A percentile compares a stretch with the other conserved stretches of the same genome.
Conservation (phyloP, 64 coral and sea anemone genomes). For the Stylophora pistillata region DNA sequence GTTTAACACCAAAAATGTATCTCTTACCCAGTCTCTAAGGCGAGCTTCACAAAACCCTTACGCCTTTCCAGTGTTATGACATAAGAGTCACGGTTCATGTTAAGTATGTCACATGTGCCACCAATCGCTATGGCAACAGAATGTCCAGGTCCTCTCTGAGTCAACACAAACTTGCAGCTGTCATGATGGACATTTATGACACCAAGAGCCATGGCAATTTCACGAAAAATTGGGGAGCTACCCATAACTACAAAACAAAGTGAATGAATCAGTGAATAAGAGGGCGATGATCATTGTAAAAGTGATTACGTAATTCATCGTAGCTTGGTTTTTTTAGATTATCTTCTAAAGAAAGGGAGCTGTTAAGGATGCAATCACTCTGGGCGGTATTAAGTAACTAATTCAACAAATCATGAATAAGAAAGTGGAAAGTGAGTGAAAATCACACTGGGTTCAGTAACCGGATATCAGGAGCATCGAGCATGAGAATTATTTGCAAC, state of each 20-base stretch:
- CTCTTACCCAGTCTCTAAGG: conserved; percentile 7
- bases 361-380: too few relatives aligned
- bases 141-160: conserved; percentile 6
- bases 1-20: background rate
- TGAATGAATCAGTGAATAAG: too few relatives aligned
- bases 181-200: background rate
- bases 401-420: too few relatives aligned
- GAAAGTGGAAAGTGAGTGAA: too few relatives aligned
- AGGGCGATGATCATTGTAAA: too few relatives aligned
- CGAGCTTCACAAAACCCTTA: background rate
- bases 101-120: background rate
- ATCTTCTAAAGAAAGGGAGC: too few relatives aligned
- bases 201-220: conserved; percentile 8
- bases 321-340: too few relatives aligned
- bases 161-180: conserved; percentile 23
- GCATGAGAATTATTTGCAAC: too few relatives aligned
- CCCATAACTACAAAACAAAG: background rate
- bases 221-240: conserved; percentile 20
- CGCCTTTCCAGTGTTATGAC: background rate
- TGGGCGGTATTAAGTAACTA: too few relatives aligned
- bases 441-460: too few relatives aligned
- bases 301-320: too few relatives aligned
- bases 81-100: background rate
- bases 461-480: too few relatives aligned
- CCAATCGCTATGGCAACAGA: conserved; percentile 22